Evolutionary conservation across 2,113 vertebrate genomes (phyloP).

Genomic region (Platichthys stellatus): DNA sequence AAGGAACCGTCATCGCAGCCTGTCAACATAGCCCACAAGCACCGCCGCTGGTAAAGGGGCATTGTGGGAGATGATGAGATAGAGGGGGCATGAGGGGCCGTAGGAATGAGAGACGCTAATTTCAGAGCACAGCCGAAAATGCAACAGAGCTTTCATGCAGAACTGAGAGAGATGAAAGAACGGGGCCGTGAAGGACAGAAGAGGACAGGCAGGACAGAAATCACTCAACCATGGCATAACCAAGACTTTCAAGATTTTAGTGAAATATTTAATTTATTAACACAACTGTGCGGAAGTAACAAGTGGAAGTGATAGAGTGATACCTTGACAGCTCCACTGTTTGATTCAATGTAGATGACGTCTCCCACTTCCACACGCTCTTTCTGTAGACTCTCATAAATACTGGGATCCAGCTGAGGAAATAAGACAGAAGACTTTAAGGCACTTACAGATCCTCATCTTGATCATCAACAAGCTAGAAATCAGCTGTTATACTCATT

Average conservation of each 20-base stretch:
- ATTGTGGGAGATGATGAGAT: conserved; percentile 69
- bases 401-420: conserved; percentile 94
- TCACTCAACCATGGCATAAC: background rate
- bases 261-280: background rate
- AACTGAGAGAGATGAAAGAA: conserved; percentile 55
- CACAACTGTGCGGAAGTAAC: too few species aligned
- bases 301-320: background rate
- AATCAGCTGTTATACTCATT: too few species aligned
- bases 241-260: background rate
- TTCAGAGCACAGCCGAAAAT: conserved; percentile 63
- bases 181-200: conserved; percentile 25
- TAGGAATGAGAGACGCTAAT: conserved; percentile 73
- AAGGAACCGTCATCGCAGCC: conserved; percentile 66
- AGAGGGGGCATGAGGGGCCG: conserved; percentile 49
- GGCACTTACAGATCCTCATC: background rate
- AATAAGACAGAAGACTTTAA: conserved; percentile 14
- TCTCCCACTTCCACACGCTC: conserved; percentile 97
- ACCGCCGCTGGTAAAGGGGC: conserved; percentile 52
- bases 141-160: conserved; percentile 55
- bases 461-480: too few species aligned
- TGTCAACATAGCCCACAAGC: conserved; percentile 67
- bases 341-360: conserved; percentile 99
- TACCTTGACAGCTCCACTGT: conserved; percentile 99
- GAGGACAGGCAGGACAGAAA: conserved; percentile 30
- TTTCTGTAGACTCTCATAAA: conserved; percentile 98